Evolutionary conservation across 2,797 vertebrate species (phyloP), one percentile per base, ranked within the genome.

Genomic region (Sebastolobus alascanus): DNA sequence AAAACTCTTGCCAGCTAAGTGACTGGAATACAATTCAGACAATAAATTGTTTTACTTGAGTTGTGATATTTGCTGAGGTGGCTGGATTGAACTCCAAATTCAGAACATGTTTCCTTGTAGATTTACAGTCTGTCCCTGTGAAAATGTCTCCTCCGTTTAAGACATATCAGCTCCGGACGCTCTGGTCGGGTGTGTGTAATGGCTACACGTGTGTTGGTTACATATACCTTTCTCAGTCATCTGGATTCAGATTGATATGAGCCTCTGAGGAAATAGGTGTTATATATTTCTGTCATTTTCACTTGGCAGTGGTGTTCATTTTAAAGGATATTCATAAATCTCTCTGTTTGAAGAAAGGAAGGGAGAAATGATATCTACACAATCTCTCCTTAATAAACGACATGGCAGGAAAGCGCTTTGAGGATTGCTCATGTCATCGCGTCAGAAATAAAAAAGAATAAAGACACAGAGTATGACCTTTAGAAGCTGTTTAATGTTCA

Each of bases 31-130:
- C 52, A 74, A 18, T 66, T 72, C 55, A 74, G 73, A 70, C 67
- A 64, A 9, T 89, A 83, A 90, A 87, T n/a, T 89, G 35, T 77
- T 87, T 91, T 79, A 74, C 78, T 76, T 2, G 65, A 75, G 61
- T 59, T 60, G 33, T 64, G 81, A 31, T 27, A 73, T 78, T 77
- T 82, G 35, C 66, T 72, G 68, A 74, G 12, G 38, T 38, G 3
- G 55, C 65, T 71, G 37, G 38, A 54, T 72, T 80, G 35, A 66
- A 58, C 14, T 64, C 27, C 20, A 61, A 52, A 37, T 37, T 76
- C 58, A 29, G 29, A 58, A 55, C 60, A n/a, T 40, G 37, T 85
- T 67, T 83, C 69, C 67, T 75, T 58, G 65, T 61, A 80, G 74
- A 86, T 87, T 85, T 43, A 80, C 31, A 43, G 68, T 59, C 50